Conservation (phyloP, 2,888 invertebrate species). For the Lissocephala sabroskyi region DNA sequence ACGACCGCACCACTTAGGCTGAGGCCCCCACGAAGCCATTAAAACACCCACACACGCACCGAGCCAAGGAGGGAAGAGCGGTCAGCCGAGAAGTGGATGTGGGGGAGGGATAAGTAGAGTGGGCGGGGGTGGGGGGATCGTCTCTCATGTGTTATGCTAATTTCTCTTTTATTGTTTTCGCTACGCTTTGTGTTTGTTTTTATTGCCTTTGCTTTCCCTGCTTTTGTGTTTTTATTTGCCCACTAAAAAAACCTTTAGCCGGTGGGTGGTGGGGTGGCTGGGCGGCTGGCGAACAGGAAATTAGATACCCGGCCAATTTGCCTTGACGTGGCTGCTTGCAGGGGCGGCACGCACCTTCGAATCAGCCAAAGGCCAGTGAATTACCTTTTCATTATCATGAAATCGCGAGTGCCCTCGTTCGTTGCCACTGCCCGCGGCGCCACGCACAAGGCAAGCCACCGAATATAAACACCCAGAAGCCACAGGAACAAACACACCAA, state of each 20-base stretch:
- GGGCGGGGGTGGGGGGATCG: constrained; percentile 6
- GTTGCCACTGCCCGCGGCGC: background rate
- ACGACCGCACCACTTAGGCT: no score
- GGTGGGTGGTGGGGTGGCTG: no score
- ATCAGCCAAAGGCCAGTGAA: constrained; percentile 40
- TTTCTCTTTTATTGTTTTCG: constrained; percentile 44
- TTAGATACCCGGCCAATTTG: constrained; percentile 15
- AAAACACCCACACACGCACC: constrained; percentile 25
- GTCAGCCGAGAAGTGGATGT: constrained; percentile 18
- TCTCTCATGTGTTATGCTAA: constrained; percentile 50
- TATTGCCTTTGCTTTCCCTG: background rate
- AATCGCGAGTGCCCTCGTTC: no score
- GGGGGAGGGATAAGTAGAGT: no score
- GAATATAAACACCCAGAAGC: background rate
- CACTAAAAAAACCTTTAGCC: no score
- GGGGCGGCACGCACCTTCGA: constrained; percentile 10
- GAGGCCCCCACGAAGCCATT: constrained; percentile 35
- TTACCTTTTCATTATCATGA: constrained; percentile 48
- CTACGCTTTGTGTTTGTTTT: constrained; percentile 24
- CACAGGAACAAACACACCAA: background rate
- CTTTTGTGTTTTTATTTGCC: constrained; percentile 1
- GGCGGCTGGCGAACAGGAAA: constrained; percentile 34
- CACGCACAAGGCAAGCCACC: background rate
- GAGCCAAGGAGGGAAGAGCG: background rate
- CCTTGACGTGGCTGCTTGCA: background rate